Evolutionary conservation across 2,797 vertebrate genomes (phyloP).

Genomic region (Bradypodion pumilum): DNA sequence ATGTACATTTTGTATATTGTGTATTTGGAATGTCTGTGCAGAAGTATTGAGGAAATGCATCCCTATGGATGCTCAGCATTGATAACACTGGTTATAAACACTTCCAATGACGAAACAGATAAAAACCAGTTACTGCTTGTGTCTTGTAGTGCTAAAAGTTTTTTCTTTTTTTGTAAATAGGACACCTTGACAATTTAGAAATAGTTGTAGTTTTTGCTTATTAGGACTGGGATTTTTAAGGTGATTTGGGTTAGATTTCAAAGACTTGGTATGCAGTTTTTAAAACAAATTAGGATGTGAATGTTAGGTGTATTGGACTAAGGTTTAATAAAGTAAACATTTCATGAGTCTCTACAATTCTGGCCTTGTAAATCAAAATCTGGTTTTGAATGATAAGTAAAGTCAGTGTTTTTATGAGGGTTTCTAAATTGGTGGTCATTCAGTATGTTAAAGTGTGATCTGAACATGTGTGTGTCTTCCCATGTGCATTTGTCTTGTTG

Average conservation of each 20-base stretch:
- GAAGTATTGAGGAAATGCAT: constrained; percentile 35
- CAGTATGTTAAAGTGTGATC: neutral
- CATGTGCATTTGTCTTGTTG: neutral
- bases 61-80: constrained; percentile 56
- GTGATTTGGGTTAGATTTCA: constrained; percentile 11
- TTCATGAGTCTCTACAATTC: neutral
- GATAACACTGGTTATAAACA: constrained; percentile 36
- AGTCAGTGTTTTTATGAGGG: neutral
- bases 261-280: neutral
- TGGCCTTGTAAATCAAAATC: neutral
- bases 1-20: constrained; percentile 19
- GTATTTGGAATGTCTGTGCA: constrained; percentile 35
- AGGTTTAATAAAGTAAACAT: constrained; percentile 25
- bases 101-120: constrained; percentile 46
- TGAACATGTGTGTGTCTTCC: neutral
- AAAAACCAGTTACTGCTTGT: constrained; percentile 22
- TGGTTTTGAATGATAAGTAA: constrained; percentile 9
- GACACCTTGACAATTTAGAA: constrained; percentile 12
- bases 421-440: constrained; percentile 2
- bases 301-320: constrained; percentile 24
- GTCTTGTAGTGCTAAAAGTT: constrained; percentile 24
- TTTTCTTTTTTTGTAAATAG: neutral
- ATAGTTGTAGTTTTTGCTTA: neutral
- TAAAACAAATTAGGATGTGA: constrained; percentile 10
- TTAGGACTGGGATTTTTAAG: constrained; percentile 14